These are phyloP conservation scores for Pantherophis guttatus DNA, from an alignment of 2,113 vertebrate species.

Conservation along the genomic window DNA sequence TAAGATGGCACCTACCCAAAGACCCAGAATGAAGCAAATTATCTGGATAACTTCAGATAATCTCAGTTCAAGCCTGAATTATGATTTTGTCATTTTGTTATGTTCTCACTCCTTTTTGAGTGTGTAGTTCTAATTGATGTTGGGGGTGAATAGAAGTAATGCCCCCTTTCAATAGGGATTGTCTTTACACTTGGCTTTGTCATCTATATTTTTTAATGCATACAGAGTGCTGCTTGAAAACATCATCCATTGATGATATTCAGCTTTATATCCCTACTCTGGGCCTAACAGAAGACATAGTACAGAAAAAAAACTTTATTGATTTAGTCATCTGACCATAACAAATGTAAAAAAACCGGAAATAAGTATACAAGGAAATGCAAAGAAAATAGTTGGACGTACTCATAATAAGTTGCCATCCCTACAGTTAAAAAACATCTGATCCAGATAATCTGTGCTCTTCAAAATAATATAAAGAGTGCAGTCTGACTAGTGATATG, in stretches of 20 bases:
- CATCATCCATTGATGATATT: neutral
- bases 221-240: neutral
- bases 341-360: neutral
- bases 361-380: neutral
- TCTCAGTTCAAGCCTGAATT: neutral
- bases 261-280: neutral
- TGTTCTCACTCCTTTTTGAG: neutral
- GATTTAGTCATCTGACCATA: neutral
- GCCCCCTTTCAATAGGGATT: neutral
- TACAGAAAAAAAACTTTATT: neutral
- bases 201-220: neutral
- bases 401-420: neutral
- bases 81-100: neutral
- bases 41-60: neutral
- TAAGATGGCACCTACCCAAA: neutral
- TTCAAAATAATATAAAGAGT: neutral
- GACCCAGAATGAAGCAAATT: neutral
- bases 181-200: neutral
- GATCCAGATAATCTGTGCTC: neutral
- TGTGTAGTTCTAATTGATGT: neutral
- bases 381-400: neutral
- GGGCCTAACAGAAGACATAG: neutral
- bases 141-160: neutral
- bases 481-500: neutral
- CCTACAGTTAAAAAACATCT: neutral